Conservation (phyloP, 2,888 invertebrate genomes). For the Norana najaformis region DNA sequence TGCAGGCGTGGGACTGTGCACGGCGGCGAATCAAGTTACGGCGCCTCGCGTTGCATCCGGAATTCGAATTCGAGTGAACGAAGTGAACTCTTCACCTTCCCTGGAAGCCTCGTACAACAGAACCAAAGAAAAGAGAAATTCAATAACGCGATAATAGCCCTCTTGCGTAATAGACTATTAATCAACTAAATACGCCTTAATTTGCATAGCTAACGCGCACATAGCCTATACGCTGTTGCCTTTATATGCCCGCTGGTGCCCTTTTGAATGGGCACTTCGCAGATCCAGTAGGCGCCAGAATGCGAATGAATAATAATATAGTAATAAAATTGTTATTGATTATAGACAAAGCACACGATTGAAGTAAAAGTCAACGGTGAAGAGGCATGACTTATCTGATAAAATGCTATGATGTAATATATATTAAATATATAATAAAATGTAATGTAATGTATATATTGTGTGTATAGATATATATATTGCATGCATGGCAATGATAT, state of each 20-base stretch:
- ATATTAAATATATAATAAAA: no score
- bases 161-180: neutral
- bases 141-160: neutral
- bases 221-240: neutral
- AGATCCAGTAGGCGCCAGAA: neutral
- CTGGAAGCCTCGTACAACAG: neutral
- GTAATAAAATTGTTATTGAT: neutral
- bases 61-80: neutral
- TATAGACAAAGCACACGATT: neutral
- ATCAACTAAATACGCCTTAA: neutral
- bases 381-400: no score
- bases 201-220: neutral
- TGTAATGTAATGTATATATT: no score
- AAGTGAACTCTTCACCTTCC: no score
- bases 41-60: neutral
- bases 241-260: no score
- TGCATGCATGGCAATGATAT: no score
- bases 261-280: neutral
- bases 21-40: neutral
- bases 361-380: neutral
- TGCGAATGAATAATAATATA: neutral
- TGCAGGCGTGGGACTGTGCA: neutral
- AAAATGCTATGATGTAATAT: no score
- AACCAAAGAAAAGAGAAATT: neutral
- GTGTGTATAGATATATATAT: no score